Evolutionary conservation across 2,797 vertebrate genomes (phyloP), one percentile per base, ranked within the genome.

Genomic region (Paratrypauchen microcephalus): DNA sequence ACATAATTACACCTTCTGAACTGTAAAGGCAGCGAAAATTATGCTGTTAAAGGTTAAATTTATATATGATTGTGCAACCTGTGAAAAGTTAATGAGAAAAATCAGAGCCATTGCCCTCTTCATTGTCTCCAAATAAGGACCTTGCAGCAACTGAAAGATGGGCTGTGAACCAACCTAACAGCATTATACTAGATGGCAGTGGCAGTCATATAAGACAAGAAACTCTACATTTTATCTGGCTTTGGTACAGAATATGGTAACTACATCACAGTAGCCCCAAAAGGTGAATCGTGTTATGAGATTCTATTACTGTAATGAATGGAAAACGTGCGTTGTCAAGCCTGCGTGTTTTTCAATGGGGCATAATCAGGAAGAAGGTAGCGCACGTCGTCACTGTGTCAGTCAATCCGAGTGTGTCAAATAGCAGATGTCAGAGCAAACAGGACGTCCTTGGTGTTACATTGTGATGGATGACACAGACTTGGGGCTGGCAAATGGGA

Each of bases 391-490:
- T 59, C 71, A 57, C 71, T 47, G 30, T 79, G 83, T 89, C 84
- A 85, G 77, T 89, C 85, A 81, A 73, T 87, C 83, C 87, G 62
- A 87, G 77, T 82, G 80, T 86, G 83, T 87, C 83, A 83, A 84
- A 84, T 69, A 86, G 77, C 85, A 89, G 73, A 87, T 84, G 87
- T 88, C 86, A 86, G 78, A 82, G 76, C 85, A 84, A 82, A 86
- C 76, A 79, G 77, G 75, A 84, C 30, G 86, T 87, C 89, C 87
- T 92, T 91, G 90, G 83, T 74, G 76, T 77, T 87, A 76, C 74
- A 86, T 80, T 78, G 76, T 89, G 88, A 93, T 90, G 91, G 88
- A 93, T 92, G 87, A 90, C 41, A 11, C 67, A 76, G 69, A 75
- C 76, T 80, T 65, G 55, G 68, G 74, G 78, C 86, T 82, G 87